Percentiles rank a stretch among this genome's conserved stretches.
Evolutionary conservation across 1,140 invertebrate species (phyloP).

Genomic region (Drosophila gunungcola): DNA sequence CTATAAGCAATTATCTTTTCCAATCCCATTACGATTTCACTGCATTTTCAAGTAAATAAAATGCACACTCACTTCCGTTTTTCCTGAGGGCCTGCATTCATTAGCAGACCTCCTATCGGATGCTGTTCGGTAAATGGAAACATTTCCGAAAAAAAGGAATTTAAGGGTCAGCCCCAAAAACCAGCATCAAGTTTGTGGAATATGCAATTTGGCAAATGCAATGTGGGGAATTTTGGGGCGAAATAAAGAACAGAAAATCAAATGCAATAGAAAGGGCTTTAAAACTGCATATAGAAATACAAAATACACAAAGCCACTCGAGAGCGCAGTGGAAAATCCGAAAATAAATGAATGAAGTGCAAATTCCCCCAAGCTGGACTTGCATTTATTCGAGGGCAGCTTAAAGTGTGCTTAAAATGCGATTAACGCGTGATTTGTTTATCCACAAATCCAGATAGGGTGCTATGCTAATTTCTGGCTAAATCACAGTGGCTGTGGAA

Average conservation of each 20-base stretch:
- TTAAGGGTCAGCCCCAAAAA: slow-evolving; percentile 5
- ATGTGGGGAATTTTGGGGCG: slow-evolving; percentile 7
- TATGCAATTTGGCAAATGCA: slow-evolving; percentile 69
- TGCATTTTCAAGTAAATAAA: slow-evolving; percentile 20
- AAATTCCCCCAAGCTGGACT: slow-evolving; percentile 23
- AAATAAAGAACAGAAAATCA: background rate
- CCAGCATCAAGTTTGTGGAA: slow-evolving; percentile 30
- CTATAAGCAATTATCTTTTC: slow-evolving; percentile 21
- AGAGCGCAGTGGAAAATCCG: slow-evolving; percentile 15
- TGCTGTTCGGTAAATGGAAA: slow-evolving; percentile 23
- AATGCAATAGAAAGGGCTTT: slow-evolving; percentile 5
- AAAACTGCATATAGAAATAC: background rate
- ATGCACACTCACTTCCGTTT: slow-evolving; percentile 5
- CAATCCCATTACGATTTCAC: background rate
- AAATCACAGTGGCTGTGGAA: slow-evolving; percentile 42
- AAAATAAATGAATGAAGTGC: slow-evolving; percentile 50
- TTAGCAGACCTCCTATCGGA: slow-evolving; percentile 15
- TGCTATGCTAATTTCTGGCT: slow-evolving; percentile 67
- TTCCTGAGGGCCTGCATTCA: slow-evolving; percentile 5
- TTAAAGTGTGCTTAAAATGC: slow-evolving; percentile 78
- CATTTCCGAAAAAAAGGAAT: slow-evolving; percentile 14
- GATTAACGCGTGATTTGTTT: slow-evolving; percentile 75
- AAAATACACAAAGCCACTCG: slow-evolving; percentile 8
- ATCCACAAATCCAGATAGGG: slow-evolving; percentile 24
- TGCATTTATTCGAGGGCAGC: slow-evolving; percentile 51